Conservation (phyloP, 2,888 invertebrate species). For the Gastracanthus pulcherrimus region DNA sequence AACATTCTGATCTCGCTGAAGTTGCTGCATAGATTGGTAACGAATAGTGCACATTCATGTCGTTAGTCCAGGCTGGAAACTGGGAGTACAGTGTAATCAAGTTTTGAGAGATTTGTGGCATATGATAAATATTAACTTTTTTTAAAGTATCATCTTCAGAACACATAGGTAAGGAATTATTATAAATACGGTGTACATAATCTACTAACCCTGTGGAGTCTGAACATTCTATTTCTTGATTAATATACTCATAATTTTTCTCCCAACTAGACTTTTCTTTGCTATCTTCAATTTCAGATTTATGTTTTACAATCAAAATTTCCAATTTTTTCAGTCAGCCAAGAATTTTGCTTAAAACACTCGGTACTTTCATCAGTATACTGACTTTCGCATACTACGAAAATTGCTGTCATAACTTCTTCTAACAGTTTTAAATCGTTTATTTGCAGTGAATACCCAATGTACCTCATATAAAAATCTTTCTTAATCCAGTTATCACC, state of each 20-base stretch:
- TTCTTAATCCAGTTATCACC: slow-evolving; percentile 28
- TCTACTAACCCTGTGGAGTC: not conserved
- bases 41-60: slow-evolving; percentile 26
- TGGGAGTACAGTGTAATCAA: slow-evolving; percentile 18
- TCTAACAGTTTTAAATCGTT: not conserved
- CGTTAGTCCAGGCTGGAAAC: slow-evolving; percentile 51
- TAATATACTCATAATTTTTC: not conserved
- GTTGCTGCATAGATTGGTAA: not conserved
- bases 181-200: not conserved
- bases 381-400: not conserved
- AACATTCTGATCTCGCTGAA: not conserved
- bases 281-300: not conserved
- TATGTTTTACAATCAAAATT: not conserved
- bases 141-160: not conserved
- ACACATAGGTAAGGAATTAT: not conserved
- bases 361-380: not conserved
- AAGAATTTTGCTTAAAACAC: not conserved
- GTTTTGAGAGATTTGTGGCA: slow-evolving; percentile 16
- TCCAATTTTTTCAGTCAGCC: not conserved
- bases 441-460: slow-evolving; percentile 13
- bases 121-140: slow-evolving; percentile 33
- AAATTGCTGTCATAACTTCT: not conserved
- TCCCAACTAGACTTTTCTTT: not conserved
- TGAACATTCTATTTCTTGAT: not conserved
- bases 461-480: slow-evolving; percentile 28